phyloP scores from a whole-genome alignment of 2,797 vertebrate species.

The Coracias cyanogaster region DNA sequence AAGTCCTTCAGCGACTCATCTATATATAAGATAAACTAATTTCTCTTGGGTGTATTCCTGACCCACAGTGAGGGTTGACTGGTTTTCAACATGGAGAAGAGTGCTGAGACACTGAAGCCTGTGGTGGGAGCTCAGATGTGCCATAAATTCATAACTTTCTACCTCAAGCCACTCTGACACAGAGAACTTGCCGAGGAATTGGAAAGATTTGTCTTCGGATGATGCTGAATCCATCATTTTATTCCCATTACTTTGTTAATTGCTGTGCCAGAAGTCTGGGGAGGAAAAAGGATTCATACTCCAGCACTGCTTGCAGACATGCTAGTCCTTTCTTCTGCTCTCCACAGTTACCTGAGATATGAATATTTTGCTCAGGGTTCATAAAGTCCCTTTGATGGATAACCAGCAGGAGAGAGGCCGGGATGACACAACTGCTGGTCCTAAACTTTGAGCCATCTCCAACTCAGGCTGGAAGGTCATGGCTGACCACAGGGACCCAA shows the following conservation, averaged over 20 bases:
- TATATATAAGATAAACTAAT: neutral
- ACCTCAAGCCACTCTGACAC: rapidly evolving
- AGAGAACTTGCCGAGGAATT: neutral
- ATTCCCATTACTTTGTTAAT: neutral
- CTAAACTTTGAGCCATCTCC: neutral
- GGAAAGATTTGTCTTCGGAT: neutral
- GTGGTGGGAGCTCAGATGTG: neutral
- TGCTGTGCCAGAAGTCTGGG: neutral
- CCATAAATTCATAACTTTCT: neutral
- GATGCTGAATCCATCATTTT: neutral
- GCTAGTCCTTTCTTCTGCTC: neutral
- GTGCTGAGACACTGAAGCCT: neutral
- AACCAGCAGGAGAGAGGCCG: neutral
- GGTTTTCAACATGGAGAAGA: neutral
- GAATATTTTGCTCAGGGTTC: neutral
- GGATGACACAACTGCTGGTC: neutral
- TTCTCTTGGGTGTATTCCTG: neutral
- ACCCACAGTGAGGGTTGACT: neutral
- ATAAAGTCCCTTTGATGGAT: neutral
- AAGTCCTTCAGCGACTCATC: neutral
- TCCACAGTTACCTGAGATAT: neutral
- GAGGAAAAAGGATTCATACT: neutral
- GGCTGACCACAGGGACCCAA: neutral
- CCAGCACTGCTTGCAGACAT: neutral
- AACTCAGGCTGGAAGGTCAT: neutral